Conservation (phyloP, 2,113 vertebrate genomes). For the Poecilia latipinna region DNA sequence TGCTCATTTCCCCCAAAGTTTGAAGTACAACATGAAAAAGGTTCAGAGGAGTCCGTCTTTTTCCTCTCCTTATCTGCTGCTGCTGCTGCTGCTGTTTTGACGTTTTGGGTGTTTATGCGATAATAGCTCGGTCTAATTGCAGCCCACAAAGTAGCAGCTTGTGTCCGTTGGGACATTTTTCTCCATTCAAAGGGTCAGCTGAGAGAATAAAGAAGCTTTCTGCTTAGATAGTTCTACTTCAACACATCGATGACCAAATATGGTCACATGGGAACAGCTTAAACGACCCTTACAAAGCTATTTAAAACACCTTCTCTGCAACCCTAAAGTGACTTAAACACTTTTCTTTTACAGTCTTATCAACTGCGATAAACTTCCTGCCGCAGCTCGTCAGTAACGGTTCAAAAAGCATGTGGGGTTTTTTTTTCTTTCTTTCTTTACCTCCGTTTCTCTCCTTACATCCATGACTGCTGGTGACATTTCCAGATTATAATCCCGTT, state of each 20-base stretch:
- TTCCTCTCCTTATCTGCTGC: slow-evolving; percentile 31
- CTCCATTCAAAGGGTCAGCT: slow-evolving; percentile 49
- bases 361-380: slow-evolving; percentile 15
- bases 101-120: slow-evolving; percentile 26
- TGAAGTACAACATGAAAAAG: slow-evolving; percentile 9
- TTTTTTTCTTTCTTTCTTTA: slow-evolving; percentile 52
- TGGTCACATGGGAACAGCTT: slow-evolving; percentile 58
- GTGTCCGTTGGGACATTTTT: slow-evolving; percentile 44
- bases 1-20: background rate
- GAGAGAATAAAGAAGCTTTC: slow-evolving; percentile 12
- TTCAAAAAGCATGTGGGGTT: slow-evolving; percentile 12
- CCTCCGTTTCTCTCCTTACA: slow-evolving; percentile 67
- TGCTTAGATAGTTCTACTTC: slow-evolving; percentile 30
- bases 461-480: slow-evolving; percentile 69
- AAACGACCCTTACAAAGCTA: slow-evolving; percentile 39
- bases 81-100: background rate
- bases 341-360: background rate
- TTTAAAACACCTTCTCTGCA: background rate
- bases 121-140: slow-evolving; percentile 38
- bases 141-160: slow-evolving; percentile 13
- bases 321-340: background rate
- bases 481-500: slow-evolving; percentile 57
- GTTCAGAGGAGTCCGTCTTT: background rate
- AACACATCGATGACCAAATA: slow-evolving; percentile 74
- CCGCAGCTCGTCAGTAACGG: slow-evolving; percentile 5